Conservation (phyloP, 2,888 invertebrate genomes). For the Hyposoter didymator region DNA sequence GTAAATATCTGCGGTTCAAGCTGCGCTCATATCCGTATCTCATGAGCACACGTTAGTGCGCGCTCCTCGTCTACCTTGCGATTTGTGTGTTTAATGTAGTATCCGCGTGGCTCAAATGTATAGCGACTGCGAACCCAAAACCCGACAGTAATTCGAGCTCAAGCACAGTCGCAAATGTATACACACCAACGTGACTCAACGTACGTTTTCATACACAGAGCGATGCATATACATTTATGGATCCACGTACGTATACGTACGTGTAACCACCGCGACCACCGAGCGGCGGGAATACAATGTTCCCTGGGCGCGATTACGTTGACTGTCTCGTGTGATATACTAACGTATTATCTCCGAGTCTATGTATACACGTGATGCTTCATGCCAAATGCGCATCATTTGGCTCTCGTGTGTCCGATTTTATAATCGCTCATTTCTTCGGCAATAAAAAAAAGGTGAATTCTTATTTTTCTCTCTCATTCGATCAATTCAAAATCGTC, state of each 20-base stretch:
- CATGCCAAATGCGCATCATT: not conserved
- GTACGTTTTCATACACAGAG: not conserved
- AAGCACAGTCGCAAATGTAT: constrained; percentile 13
- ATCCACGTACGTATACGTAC: not conserved
- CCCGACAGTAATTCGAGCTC: constrained; percentile 51
- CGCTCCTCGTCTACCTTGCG: constrained; percentile 49
- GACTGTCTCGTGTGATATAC: constrained; percentile 10
- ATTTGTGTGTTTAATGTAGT: constrained; percentile 62
- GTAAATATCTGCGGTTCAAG: constrained; percentile 58
- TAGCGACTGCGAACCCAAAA: constrained; percentile 29
- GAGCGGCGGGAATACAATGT: constrained; percentile 26
- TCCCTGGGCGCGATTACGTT: constrained; percentile 7
- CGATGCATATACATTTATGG: not conserved
- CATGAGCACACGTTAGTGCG: constrained; percentile 40
- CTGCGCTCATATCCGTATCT: constrained; percentile 56
- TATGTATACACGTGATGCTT: not conserved
- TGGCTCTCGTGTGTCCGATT: not conserved
- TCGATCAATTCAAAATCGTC: not conserved
- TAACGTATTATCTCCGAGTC: constrained; percentile 12
- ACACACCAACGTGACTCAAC: constrained; percentile 11
- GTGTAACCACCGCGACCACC: too few relatives aligned
- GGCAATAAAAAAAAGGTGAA: not conserved
- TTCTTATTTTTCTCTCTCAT: too few relatives aligned
- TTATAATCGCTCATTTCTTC: not conserved
- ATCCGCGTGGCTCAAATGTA: constrained; percentile 39